phyloP scores from a whole-genome alignment of 2,888 invertebrate genomes.

The Trissonchulus latispiculum region DNA sequence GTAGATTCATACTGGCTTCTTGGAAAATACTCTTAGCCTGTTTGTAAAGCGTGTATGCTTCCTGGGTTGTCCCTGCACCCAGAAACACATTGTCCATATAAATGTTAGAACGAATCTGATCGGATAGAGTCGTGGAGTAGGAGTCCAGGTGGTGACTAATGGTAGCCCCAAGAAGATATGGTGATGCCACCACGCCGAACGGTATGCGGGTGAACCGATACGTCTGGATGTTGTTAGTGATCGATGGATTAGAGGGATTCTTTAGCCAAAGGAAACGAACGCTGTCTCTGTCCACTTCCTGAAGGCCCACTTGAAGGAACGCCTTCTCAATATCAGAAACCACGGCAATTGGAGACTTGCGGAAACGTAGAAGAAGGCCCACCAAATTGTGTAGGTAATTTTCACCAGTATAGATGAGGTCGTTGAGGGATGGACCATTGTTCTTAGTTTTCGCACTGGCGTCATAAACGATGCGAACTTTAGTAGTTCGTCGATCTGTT shows the following conservation, averaged over 20 bases:
- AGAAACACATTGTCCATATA: not conserved
- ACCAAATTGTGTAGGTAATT: not conserved
- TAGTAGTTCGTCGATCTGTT: not conserved
- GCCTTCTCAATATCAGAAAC: conserved; percentile 31
- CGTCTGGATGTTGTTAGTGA: conserved; percentile 25
- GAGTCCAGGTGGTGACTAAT: conserved; percentile 23
- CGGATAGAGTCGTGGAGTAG: not conserved
- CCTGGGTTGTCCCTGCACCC: not conserved
- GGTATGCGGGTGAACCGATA: conserved; percentile 29
- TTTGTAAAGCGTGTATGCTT: not conserved
- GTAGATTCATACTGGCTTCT: not conserved
- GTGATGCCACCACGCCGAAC: conserved; percentile 27
- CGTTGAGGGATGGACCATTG: not conserved
- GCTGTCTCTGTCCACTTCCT: conserved; percentile 25
- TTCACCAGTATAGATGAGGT: not conserved
- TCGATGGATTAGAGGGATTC: conserved; percentile 2
- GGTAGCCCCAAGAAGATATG: conserved; percentile 26
- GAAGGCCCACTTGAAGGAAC: conserved; percentile 28
- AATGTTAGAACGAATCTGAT: not conserved
- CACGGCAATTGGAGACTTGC: not conserved
- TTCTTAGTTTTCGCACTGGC: conserved; percentile 2
- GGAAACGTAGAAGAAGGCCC: not conserved
- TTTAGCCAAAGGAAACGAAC: not conserved
- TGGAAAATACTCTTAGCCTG: not conserved
- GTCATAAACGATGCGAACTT: conserved; percentile 1